Evolutionary conservation across 2,797 vertebrate species (phyloP).

Genomic region (Betta splendens): DNA sequence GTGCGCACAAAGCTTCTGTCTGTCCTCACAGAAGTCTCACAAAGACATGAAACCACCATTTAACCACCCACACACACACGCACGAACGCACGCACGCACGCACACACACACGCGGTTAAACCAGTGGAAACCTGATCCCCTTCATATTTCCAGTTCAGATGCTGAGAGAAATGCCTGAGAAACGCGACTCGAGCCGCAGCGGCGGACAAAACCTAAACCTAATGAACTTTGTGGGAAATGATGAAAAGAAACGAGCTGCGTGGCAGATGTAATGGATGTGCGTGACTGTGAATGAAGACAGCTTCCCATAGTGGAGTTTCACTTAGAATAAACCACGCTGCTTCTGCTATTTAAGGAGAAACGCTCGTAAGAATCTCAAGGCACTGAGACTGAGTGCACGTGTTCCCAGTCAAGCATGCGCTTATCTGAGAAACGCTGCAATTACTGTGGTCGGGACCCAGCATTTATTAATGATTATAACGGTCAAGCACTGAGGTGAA

Average conservation of each 20-base stretch:
- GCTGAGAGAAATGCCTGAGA: conserved; percentile 65
- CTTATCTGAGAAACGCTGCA: conserved; percentile 46
- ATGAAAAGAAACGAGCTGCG: conserved; percentile 63
- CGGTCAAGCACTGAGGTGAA: conserved; percentile 30
- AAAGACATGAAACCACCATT: conserved; percentile 32
- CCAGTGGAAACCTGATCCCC: conserved; percentile 68
- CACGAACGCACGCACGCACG: conserved; percentile 20
- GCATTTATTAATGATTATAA: conserved; percentile 48
- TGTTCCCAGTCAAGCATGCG: not conserved
- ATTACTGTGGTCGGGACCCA: conserved; percentile 31
- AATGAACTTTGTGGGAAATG: conserved; percentile 71
- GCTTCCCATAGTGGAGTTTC: conserved; percentile 62
- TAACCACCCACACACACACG: conserved; percentile 10
- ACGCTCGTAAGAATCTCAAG: conserved; percentile 1
- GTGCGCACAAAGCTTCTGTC: conserved; percentile 38
- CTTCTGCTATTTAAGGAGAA: conserved; percentile 31
- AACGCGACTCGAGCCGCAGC: conserved; percentile 68
- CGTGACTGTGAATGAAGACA: conserved; percentile 49
- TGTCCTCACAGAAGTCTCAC: conserved; percentile 40
- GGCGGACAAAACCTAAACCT: conserved; percentile 60
- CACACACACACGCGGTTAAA: conserved; percentile 38
- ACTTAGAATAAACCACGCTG: conserved; percentile 31
- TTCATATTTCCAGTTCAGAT: conserved; percentile 76
- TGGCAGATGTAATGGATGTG: conserved; percentile 66
- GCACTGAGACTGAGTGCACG: not conserved